These are phyloP conservation scores for Tapirus indicus DNA, from an alignment of 2,797 vertebrate species.

Conservation along the genomic window DNA sequence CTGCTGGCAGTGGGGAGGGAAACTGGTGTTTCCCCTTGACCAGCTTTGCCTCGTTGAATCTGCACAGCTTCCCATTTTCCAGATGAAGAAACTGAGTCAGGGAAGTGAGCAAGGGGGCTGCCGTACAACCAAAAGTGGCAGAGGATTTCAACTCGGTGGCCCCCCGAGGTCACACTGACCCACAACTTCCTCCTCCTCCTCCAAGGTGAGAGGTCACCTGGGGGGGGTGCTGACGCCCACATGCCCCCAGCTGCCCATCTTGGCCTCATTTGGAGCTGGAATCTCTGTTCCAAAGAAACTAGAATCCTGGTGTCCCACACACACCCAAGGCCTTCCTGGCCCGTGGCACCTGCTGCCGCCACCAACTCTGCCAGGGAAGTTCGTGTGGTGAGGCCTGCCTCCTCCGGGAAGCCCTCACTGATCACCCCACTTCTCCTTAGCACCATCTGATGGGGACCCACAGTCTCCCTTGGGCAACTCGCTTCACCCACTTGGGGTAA, in stretches of 20 bases:
- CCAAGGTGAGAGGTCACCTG: neutral
- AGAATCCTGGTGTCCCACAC: neutral
- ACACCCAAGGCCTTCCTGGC: neutral
- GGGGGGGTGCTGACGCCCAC: neutral
- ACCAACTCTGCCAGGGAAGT: neutral
- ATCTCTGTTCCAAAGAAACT: neutral
- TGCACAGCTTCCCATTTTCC: neutral
- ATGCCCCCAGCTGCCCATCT: neutral
- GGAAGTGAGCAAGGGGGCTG: neutral
- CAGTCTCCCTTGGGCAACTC: neutral
- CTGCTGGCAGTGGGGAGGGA: neutral
- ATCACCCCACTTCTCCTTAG: neutral
- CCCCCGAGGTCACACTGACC: neutral
- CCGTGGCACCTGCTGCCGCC: neutral
- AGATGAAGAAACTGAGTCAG: slow-evolving; percentile 1
- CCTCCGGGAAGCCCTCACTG: neutral
- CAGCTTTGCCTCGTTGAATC: neutral
- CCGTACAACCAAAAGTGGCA: neutral
- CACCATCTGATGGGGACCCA: neutral
- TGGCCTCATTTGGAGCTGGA: neutral
- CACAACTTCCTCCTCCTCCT: neutral
- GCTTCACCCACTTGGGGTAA: neutral
- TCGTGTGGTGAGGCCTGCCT: neutral
- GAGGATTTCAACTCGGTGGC: neutral
- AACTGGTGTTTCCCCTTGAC: neutral